Conservation (phyloP, 2,888 invertebrate species). For the Malthinus seriepunctatus region DNA sequence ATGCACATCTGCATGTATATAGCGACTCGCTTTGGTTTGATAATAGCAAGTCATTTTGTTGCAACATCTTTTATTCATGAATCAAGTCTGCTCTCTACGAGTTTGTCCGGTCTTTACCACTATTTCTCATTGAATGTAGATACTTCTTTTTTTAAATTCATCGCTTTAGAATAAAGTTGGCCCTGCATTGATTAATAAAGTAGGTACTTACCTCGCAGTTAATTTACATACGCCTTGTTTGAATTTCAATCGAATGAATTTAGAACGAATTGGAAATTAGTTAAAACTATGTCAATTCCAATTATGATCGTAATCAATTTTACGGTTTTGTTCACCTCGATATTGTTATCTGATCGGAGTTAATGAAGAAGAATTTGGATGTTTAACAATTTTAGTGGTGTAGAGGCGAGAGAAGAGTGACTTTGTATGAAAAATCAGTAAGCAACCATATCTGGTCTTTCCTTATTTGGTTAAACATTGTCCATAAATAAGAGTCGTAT, state of each 20-base stretch:
- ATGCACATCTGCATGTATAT: too few relatives aligned
- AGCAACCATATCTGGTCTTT: constrained; percentile 36
- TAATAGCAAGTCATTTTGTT: background rate
- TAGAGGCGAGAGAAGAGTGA: constrained; percentile 23
- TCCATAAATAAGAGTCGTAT: constrained; percentile 37
- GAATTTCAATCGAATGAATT: constrained; percentile 6
- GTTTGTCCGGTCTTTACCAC: constrained; percentile 25
- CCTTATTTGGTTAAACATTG: constrained; percentile 39
- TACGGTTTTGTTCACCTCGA: background rate
- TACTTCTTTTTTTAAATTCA: background rate
- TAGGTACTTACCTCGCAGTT: background rate
- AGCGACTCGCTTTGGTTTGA: background rate
- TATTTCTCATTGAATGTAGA: constrained; percentile 5
- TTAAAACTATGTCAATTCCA: background rate
- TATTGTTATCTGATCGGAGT: background rate
- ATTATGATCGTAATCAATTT: background rate
- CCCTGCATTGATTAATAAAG: background rate
- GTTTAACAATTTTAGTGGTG: background rate
- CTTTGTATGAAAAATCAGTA: constrained; percentile 13
- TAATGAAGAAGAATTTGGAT: constrained; percentile 23
- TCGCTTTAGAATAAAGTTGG: constrained; percentile 1
- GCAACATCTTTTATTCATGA: constrained; percentile 27
- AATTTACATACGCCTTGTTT: constrained; percentile 4
- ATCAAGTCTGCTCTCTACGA: constrained; percentile 14
- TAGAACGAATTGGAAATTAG: constrained; percentile 3